phyloP scores from a whole-genome alignment of 2,797 vertebrate genomes.

The Epinephelus awoara region DNA sequence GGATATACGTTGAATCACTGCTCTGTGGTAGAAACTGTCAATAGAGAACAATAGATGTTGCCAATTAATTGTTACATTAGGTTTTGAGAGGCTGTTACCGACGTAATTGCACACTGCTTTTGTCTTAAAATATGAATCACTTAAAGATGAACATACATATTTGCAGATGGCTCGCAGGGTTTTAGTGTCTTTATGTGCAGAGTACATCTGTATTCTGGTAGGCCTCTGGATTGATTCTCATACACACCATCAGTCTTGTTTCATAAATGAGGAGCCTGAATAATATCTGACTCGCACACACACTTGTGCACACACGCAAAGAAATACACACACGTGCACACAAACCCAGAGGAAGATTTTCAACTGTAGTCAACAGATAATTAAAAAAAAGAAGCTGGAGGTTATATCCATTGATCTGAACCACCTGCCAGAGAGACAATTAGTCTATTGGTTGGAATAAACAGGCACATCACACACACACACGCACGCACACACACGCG shows the following conservation, averaged over 20 bases:
- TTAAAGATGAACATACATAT: slow-evolving; percentile 8
- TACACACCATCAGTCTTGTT: slow-evolving; percentile 7
- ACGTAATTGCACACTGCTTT: background rate
- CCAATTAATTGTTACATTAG: background rate
- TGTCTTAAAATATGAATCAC: background rate
- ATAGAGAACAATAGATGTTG: background rate
- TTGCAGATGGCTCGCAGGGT: slow-evolving; percentile 7
- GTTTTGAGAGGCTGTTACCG: background rate
- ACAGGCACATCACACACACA: slow-evolving; percentile 35
- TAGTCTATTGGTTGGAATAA: slow-evolving; percentile 58
- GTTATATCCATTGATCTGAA: slow-evolving; percentile 57
- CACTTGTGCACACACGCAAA: background rate
- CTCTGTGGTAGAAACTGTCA: background rate
- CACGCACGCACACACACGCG: slow-evolving; percentile 14
- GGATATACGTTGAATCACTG: slow-evolving; percentile 2
- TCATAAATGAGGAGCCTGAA: slow-evolving; percentile 33
- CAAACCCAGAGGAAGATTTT: slow-evolving; percentile 15
- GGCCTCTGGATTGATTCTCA: slow-evolving; percentile 16
- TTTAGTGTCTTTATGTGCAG: slow-evolving; percentile 1
- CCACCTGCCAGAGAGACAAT: slow-evolving; percentile 60
- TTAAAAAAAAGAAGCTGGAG: slow-evolving; percentile 35
- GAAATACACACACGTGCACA: slow-evolving; percentile 11
- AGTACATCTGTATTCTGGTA: slow-evolving; percentile 30
- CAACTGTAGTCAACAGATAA: slow-evolving; percentile 45
- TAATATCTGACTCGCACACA: slow-evolving; percentile 14